Conservation (phyloP, 2,888 invertebrate species). For the Eupeodes latifasciatus region DNA sequence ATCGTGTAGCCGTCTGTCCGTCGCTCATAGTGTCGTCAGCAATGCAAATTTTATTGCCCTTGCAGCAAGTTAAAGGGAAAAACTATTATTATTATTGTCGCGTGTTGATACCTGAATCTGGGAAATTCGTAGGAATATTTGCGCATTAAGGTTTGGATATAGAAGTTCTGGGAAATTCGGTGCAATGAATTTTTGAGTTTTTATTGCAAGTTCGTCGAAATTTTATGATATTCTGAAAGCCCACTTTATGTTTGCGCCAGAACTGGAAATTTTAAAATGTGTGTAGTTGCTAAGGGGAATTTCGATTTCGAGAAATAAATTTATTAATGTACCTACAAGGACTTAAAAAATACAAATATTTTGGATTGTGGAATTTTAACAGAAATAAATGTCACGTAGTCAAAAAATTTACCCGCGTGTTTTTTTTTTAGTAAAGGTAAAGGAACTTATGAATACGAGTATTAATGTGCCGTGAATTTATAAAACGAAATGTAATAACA, state of each 20-base stretch:
- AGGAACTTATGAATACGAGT: too few species aligned
- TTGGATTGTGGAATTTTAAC: too few species aligned
- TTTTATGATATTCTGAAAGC: constrained; percentile 5
- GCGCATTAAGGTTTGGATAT: not conserved
- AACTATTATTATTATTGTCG: not conserved
- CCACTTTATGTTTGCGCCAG: not conserved
- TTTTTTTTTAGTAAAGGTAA: too few species aligned
- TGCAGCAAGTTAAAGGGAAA: not conserved
- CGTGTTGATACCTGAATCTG: constrained; percentile 23
- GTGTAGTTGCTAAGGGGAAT: not conserved
- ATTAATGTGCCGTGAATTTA: too few species aligned
- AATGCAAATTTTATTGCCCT: constrained; percentile 43
- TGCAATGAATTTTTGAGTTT: constrained; percentile 5
- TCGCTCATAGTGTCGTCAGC: too few species aligned
- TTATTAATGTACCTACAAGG: not conserved
- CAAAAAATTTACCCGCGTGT: too few species aligned
- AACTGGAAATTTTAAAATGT: not conserved
- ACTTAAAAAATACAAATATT: not conserved
- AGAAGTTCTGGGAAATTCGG: not conserved
- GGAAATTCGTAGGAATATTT: constrained; percentile 27
- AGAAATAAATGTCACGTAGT: too few species aligned
- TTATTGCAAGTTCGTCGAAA: constrained; percentile 15
- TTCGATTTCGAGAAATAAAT: not conserved
- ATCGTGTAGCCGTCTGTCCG: too few species aligned
- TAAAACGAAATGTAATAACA: too few species aligned